Conservation (phyloP, 23 tunicate genomes). For the Phallusia fumigata region DNA sequence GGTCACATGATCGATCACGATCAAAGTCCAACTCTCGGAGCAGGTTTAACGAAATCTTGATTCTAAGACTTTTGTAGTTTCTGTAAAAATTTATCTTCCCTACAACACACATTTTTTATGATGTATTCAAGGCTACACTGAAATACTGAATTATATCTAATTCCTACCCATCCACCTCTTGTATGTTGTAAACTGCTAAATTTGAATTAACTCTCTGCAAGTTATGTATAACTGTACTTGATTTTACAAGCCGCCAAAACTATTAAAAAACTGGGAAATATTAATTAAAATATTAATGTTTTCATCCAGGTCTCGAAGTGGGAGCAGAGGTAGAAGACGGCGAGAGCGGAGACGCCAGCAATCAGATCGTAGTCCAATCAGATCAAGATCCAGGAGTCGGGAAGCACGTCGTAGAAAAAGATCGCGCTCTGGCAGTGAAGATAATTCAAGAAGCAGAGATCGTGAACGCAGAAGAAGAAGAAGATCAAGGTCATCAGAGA, state of each 20-base stretch:
- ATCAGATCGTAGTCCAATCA: background rate
- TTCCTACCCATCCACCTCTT: too few relatives aligned
- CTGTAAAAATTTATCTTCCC: too few relatives aligned
- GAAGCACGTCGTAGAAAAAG: background rate
- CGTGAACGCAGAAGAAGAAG: background rate
- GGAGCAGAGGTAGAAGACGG: background rate
- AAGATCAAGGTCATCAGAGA: background rate
- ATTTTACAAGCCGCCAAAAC: too few relatives aligned
- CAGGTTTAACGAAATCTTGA: background rate
- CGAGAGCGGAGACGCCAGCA: background rate
- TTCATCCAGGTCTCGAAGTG: background rate
- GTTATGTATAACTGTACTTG: too few relatives aligned
- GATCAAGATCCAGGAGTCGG: background rate
- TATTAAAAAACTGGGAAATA: too few relatives aligned
- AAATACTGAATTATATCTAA: too few relatives aligned
- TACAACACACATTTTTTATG: too few relatives aligned
- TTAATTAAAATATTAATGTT: too few relatives aligned
- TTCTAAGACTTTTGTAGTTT: too few relatives aligned
- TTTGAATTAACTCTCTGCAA: too few relatives aligned
- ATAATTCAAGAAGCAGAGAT: background rate
- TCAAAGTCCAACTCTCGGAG: constrained; percentile 7
- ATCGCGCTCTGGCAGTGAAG: background rate
- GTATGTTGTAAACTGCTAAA: too few relatives aligned
- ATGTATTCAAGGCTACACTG: too few relatives aligned
- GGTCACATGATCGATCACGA: constrained; percentile 42